Evolutionary conservation across 1,140 invertebrate species (phyloP).

Genomic region (Listronotus oregonensis): DNA sequence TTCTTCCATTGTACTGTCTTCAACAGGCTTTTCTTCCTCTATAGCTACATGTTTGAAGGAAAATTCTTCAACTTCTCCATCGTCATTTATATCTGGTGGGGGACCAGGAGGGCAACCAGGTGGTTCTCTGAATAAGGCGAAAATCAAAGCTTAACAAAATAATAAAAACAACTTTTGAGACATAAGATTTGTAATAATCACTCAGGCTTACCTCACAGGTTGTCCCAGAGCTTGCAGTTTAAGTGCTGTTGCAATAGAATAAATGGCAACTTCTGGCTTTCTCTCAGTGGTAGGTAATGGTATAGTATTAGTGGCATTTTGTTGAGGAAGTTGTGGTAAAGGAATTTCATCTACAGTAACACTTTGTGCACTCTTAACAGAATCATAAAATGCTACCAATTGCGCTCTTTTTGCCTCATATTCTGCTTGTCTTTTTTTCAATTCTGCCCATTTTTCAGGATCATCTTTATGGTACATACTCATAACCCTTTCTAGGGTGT

Average conservation of each 20-base stretch:
- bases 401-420: conserved; percentile 89
- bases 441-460: conserved; percentile 88
- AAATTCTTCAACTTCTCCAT: conserved; percentile 64
- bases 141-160: no score
- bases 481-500: conserved; percentile 92
- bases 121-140: conserved; percentile 60
- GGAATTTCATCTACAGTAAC: conserved; percentile 98
- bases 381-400: conserved; percentile 91
- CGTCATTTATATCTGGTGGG: conserved; percentile 72
- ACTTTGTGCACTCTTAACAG: conserved; percentile 91
- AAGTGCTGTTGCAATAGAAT: conserved; percentile 54
- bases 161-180: no score
- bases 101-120: conserved; percentile 88
- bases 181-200: no score
- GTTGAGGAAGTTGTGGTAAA: conserved; percentile 68
- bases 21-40: conserved; percentile 39
- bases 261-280: conserved; percentile 56
- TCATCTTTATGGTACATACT: conserved; percentile 98
- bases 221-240: conserved; percentile 52
- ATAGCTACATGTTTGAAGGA: conserved; percentile 44
- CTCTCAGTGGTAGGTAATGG: conserved; percentile 66
- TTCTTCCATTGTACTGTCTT: conserved; percentile 14
- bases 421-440: conserved; percentile 88
- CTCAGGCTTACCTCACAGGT: conserved; percentile 15
- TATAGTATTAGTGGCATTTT: conserved; percentile 65